Conservation (phyloP, 2,113 vertebrate species). For the Elephas maximus region DNA sequence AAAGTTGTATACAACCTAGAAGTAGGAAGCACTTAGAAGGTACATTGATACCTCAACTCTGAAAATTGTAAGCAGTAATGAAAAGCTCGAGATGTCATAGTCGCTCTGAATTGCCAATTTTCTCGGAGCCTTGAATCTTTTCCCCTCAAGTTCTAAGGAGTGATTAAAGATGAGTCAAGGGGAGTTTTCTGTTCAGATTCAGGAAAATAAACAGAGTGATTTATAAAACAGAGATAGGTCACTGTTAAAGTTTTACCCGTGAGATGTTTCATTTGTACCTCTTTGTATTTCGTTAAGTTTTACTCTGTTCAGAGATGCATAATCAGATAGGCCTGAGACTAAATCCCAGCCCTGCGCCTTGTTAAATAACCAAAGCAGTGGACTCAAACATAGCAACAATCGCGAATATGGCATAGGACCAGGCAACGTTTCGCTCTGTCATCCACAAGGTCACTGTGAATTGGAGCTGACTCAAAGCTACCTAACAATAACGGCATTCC, state of each 20-base stretch:
- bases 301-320: not conserved
- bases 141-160: not conserved
- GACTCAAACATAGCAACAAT: not conserved
- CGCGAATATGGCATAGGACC: not conserved
- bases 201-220: not conserved
- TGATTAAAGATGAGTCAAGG: constrained; percentile 30
- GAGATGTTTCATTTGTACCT: constrained; percentile 35
- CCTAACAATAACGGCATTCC: not conserved
- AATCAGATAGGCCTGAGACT: not conserved
- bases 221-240: constrained; percentile 21
- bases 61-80: not conserved
- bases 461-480: not conserved
- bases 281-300: constrained; percentile 16
- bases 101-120: not conserved
- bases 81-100: not conserved
- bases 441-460: too few relatives aligned
- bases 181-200: not conserved
- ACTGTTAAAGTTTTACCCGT: not conserved
- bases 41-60: not conserved
- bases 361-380: not conserved
- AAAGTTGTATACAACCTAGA: not conserved
- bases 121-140: not conserved
- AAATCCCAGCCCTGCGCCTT: not conserved
- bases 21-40: not conserved
- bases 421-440: not conserved